phyloP scores from a whole-genome alignment of 2,113 vertebrate genomes.

The Rostratula benghalensis region DNA sequence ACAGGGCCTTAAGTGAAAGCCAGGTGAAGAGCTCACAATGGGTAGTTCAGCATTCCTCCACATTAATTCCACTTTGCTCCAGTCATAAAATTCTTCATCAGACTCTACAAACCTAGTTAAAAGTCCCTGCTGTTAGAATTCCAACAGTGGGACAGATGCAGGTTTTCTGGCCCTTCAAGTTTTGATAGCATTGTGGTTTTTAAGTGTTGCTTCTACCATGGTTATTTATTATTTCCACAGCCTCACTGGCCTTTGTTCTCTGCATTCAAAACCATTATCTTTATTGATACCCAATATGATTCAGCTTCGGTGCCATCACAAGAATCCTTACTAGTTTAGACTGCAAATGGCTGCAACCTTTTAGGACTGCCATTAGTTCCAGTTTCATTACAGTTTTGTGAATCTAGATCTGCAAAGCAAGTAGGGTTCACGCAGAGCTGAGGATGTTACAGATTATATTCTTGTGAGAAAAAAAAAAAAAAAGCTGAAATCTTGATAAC shows the following conservation, averaged over 20 bases:
- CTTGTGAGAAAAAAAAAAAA: background rate
- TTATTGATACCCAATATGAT: background rate
- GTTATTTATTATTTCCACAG: background rate
- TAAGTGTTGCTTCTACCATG: background rate
- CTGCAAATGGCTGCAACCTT: background rate
- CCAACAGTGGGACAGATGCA: background rate
- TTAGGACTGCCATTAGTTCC: background rate
- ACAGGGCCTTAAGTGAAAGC: background rate
- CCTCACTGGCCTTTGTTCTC: background rate
- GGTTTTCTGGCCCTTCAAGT: background rate
- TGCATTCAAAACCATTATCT: background rate
- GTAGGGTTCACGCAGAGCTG: background rate
- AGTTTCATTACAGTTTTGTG: background rate
- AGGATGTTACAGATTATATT: background rate
- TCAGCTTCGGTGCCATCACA: background rate
- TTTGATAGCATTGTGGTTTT: background rate
- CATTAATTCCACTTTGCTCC: background rate
- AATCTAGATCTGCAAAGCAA: slow-evolving; percentile 22
- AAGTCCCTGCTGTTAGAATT: background rate
- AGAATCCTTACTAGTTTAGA: background rate
- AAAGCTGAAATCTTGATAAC: background rate
- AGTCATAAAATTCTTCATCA: background rate
- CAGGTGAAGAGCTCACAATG: background rate
- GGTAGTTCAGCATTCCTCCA: background rate
- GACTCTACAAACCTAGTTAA: background rate